phyloP scores from a whole-genome alignment of 2,888 invertebrate species.

The Bimastos eiseni region DNA sequence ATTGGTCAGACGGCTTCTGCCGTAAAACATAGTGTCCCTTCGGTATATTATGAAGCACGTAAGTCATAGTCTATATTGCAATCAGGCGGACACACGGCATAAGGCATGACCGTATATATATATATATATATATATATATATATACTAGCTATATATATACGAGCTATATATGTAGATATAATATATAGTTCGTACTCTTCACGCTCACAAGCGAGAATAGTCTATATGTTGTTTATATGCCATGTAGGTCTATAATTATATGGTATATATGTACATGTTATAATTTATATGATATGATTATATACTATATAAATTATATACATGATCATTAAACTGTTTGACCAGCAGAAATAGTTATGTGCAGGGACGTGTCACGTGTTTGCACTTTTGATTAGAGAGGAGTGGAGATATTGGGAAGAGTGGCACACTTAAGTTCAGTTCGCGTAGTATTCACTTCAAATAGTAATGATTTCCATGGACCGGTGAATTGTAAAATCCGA shows the following conservation, averaged over 20 bases:
- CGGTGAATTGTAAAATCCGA: neutral
- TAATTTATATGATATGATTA: no score
- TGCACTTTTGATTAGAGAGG: neutral
- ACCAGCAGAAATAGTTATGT: neutral
- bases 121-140: no score
- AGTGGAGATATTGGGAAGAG: neutral
- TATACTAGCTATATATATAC: no score
- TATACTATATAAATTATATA: neutral
- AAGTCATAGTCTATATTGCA: conserved; percentile 13
- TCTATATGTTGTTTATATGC: neutral
- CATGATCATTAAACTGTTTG: neutral
- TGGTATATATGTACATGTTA: no score
- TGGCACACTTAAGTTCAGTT: neutral
- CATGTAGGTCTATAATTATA: no score
- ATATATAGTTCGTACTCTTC: neutral
- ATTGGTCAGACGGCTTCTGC: neutral
- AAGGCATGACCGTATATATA: neutral
- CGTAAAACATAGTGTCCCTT: neutral
- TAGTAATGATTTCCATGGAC: neutral
- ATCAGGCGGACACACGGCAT: neutral
- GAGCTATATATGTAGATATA: no score
- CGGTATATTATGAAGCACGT: neutral
- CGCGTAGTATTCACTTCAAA: neutral
- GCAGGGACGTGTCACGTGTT: neutral
- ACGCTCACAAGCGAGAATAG: neutral